phyloP scores from a whole-genome alignment of 2,888 invertebrate species.

The Proisotoma minuta region DNA sequence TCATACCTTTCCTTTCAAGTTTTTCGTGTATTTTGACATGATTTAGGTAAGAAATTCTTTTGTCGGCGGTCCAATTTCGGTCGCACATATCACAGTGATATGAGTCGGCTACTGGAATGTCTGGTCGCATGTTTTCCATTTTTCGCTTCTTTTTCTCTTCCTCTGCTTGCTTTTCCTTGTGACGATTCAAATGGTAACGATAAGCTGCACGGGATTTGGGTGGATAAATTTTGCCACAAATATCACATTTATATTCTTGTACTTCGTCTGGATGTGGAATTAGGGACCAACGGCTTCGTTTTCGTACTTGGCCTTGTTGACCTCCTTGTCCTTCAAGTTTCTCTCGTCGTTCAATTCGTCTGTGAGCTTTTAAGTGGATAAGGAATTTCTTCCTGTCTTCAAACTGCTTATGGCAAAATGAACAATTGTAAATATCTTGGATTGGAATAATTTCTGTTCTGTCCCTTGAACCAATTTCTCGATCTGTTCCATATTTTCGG shows the following conservation, averaged over 20 bases:
- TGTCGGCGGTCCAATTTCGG: background rate
- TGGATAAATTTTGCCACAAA: background rate
- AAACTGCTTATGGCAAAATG: background rate
- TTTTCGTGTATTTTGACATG: background rate
- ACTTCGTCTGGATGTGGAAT: background rate
- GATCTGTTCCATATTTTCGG: background rate
- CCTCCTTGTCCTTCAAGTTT: background rate
- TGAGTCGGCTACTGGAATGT: background rate
- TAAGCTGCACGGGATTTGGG: background rate
- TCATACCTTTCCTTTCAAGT: background rate
- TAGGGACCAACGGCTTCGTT: background rate
- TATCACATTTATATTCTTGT: background rate
- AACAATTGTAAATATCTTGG: background rate
- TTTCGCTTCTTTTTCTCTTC: background rate
- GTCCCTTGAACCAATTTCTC: too few species aligned
- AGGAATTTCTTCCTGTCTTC: background rate
- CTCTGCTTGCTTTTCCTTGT: background rate
- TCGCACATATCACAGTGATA: background rate
- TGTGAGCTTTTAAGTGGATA: background rate
- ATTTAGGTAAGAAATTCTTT: background rate
- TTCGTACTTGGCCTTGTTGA: background rate
- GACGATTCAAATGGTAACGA: background rate
- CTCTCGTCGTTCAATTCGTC: too few species aligned
- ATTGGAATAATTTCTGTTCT: too few species aligned
- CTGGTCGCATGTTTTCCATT: background rate